A percentile compares a stretch with the other conserved stretches of the same genome.
These are phyloP conservation scores for Strix aluco DNA, from an alignment of 2,113 vertebrate species.

Conservation along the genomic window DNA sequence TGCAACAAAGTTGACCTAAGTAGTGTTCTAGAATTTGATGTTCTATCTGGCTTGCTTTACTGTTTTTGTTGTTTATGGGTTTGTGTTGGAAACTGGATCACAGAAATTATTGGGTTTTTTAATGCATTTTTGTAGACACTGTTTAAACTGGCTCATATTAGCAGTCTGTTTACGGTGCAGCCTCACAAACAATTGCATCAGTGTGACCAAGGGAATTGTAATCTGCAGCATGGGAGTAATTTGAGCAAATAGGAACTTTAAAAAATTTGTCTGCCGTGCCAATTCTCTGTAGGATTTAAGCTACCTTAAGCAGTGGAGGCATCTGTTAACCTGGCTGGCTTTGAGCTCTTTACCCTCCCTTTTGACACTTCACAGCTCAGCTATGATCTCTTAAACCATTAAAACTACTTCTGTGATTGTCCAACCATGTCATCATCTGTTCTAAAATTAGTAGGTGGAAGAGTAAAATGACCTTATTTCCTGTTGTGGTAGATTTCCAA, in stretches of 20 bases:
- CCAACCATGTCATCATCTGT: not conserved
- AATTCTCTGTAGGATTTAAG: not conserved
- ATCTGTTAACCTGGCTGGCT: not conserved
- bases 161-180: not conserved
- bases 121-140: not conserved
- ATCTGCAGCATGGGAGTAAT: not conserved
- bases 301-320: not conserved
- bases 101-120: not conserved
- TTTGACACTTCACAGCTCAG: not conserved
- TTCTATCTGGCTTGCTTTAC: not conserved
- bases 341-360: not conserved
- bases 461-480: not conserved
- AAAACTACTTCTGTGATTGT: not conserved
- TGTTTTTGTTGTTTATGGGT: not conserved
- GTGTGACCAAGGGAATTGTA: not conserved
- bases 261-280: not conserved
- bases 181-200: not conserved
- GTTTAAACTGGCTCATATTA: not conserved
- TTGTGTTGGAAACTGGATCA: not conserved
- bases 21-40: not conserved
- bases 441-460: not conserved
- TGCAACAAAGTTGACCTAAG: not conserved
- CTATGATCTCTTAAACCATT: accelerated
- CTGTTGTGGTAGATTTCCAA: not conserved
- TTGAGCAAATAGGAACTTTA: not conserved